Conservation (phyloP, 2,797 vertebrate species). For the Pygocentrus nattereri region DNA sequence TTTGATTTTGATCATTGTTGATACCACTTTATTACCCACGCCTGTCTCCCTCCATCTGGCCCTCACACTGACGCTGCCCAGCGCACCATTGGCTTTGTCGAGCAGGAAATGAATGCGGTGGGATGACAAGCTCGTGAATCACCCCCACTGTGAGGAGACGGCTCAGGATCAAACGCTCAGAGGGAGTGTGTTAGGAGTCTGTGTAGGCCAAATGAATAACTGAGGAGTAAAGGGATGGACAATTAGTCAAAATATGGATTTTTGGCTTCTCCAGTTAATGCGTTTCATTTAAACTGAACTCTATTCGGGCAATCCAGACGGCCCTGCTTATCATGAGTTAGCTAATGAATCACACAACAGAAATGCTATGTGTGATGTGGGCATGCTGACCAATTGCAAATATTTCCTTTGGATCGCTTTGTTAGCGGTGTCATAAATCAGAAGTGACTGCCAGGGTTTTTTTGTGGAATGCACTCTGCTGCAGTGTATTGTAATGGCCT, state of each 20-base stretch:
- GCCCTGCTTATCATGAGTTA: neutral
- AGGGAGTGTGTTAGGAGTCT: constrained; percentile 14
- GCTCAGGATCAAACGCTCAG: constrained; percentile 38
- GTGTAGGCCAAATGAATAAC: constrained; percentile 20
- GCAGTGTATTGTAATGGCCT: neutral
- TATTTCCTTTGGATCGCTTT: constrained; percentile 30
- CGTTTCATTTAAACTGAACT: constrained; percentile 5
- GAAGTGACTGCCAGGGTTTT: too few species aligned
- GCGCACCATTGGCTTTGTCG: constrained; percentile 49
- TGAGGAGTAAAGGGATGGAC: neutral
- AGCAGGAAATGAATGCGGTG: constrained; percentile 70
- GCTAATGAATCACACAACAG: constrained; percentile 27
- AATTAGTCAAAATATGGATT: neutral
- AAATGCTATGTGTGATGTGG: constrained; percentile 14
- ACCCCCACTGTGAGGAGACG: constrained; percentile 46
- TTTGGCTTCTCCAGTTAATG: neutral
- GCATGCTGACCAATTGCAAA: constrained; percentile 10
- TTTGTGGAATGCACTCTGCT: neutral
- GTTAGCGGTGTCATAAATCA: neutral
- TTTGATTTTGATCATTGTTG: neutral
- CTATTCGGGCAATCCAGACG: neutral
- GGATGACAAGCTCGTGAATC: constrained; percentile 71
- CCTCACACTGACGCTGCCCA: constrained; percentile 53
- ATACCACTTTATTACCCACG: neutral
- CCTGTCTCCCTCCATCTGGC: constrained; percentile 50